Evolutionary conservation across 2,888 invertebrate genomes (phyloP).

Genomic region (Himalopsyche japonica): DNA sequence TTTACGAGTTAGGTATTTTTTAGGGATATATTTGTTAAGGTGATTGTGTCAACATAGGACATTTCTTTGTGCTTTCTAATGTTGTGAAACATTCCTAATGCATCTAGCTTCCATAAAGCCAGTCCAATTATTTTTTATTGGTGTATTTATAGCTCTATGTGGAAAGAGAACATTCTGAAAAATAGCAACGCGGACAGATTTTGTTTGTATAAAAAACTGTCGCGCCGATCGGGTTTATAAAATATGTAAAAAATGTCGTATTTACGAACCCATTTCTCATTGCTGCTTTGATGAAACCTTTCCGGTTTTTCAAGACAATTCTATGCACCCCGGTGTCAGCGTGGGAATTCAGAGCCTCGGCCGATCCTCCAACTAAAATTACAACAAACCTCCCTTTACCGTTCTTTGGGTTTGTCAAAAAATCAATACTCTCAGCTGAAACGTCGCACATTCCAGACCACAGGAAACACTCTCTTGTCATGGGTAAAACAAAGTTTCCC

Average conservation of each 20-base stretch:
- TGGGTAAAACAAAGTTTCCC: slow-evolving; percentile 66
- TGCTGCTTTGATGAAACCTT: slow-evolving; percentile 77
- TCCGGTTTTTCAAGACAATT: slow-evolving; percentile 75
- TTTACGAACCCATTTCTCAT: slow-evolving; percentile 69
- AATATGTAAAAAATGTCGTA: not conserved
- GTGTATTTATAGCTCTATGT: too few species aligned
- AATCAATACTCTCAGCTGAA: slow-evolving; percentile 67
- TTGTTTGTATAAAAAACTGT: too few species aligned
- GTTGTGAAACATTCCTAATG: too few species aligned
- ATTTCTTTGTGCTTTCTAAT: too few species aligned
- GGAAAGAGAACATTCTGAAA: too few species aligned
- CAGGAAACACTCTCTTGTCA: slow-evolving; percentile 54
- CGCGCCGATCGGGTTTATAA: too few species aligned
- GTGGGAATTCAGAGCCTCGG: slow-evolving; percentile 81
- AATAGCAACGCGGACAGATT: too few species aligned
- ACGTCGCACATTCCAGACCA: slow-evolving; percentile 62
- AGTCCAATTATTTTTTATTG: too few species aligned
- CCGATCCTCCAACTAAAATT: slow-evolving; percentile 86
- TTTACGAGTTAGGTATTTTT: too few species aligned
- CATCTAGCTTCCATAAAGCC: too few species aligned
- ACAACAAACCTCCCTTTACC: slow-evolving; percentile 62
- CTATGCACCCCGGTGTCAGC: slow-evolving; percentile 75
- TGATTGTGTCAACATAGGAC: too few species aligned
- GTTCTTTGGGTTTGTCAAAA: slow-evolving; percentile 59
- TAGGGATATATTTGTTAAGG: too few species aligned